These are phyloP conservation scores for Lates japonicus DNA, from an alignment of 2,797 vertebrate genomes.

Conservation along the genomic window DNA sequence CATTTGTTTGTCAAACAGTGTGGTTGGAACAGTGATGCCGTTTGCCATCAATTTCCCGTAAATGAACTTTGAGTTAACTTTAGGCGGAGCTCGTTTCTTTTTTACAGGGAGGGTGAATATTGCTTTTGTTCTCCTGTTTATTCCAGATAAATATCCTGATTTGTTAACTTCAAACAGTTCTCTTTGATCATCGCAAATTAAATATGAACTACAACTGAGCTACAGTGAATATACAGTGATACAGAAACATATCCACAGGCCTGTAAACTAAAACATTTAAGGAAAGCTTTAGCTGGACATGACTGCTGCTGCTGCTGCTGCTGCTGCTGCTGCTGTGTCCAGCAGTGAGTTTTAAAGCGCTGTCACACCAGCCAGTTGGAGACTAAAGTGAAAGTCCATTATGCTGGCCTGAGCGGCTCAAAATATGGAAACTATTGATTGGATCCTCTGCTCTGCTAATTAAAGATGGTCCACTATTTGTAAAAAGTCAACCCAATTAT, in stretches of 20 bases:
- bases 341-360: slow-evolving; percentile 50
- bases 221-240: neutral
- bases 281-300: neutral
- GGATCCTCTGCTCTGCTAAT: slow-evolving; percentile 73
- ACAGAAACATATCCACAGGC: neutral
- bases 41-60: neutral
- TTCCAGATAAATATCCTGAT: neutral
- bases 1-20: slow-evolving; percentile 16
- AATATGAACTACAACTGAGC: neutral
- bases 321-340: slow-evolving; percentile 22
- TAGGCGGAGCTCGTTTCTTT: neutral
- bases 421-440: slow-evolving; percentile 82
- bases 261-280: slow-evolving; percentile 4
- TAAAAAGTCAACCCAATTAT: slow-evolving; percentile 87
- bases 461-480: slow-evolving; percentile 83
- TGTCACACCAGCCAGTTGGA: slow-evolving; percentile 71
- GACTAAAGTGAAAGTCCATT: slow-evolving; percentile 77
- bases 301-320: neutral
- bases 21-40: neutral
- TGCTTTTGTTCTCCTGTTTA: neutral
- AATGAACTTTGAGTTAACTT: slow-evolving; percentile 9
- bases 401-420: slow-evolving; percentile 66
- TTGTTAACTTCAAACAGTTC: neutral
- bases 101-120: neutral
- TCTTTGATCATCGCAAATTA: neutral